phyloP scores from a whole-genome alignment of 2,113 vertebrate species.

The Psephotus haematonotus region DNA sequence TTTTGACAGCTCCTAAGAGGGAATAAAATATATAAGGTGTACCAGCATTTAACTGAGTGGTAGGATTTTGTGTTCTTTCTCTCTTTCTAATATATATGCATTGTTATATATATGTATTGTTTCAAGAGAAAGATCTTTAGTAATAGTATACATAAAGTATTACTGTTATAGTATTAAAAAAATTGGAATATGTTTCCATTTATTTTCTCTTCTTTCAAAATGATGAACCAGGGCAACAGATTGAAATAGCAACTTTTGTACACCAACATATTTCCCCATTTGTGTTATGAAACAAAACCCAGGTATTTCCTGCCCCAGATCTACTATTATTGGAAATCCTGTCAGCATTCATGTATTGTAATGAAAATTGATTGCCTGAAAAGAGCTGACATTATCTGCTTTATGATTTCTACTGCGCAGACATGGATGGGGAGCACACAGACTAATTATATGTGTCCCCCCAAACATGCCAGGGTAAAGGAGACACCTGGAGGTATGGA shows the following conservation, averaged over 20 bases:
- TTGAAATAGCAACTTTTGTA: not conserved
- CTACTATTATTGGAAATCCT: not conserved
- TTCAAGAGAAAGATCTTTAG: not conserved
- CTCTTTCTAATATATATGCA: not conserved
- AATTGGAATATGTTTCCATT: not conserved
- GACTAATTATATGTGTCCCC: not conserved
- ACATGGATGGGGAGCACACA: not conserved
- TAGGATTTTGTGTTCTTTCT: not conserved
- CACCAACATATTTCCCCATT: rapidly evolving
- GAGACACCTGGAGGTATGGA: not conserved
- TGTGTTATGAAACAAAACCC: not conserved
- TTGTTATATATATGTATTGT: not conserved
- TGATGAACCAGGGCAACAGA: not conserved
- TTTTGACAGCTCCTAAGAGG: not conserved
- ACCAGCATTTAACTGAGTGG: not conserved
- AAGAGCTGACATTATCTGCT: not conserved
- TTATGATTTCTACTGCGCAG: not conserved
- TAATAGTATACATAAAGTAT: not conserved
- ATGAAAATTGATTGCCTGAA: not conserved
- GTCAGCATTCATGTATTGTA: not conserved
- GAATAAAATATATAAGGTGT: not conserved
- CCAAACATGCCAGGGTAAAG: not conserved
- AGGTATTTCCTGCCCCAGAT: not conserved
- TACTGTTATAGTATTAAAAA: not conserved
- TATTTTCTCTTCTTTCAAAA: not conserved